Evolutionary conservation across 2,888 invertebrate genomes (phyloP), one percentile per base, ranked within the genome.

Genomic region (Chrysolina americana): DNA sequence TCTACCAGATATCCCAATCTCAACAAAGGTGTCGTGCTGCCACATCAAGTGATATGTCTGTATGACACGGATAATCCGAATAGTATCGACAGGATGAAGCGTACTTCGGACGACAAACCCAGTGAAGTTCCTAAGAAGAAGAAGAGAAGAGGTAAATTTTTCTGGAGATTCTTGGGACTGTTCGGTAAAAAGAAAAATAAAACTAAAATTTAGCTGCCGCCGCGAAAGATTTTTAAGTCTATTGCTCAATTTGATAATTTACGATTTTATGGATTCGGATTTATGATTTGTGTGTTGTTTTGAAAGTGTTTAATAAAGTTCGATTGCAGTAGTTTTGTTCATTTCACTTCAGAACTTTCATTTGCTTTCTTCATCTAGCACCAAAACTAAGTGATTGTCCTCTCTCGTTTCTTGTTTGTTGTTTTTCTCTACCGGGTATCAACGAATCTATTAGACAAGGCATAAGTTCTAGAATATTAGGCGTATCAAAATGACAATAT

Each of bases 1-100:
- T 92, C 93, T 69, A 95, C 96, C 4, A 92, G 98, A 84, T 96
- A 96, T 87, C 95, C 95, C 6, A 96, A 95, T 87, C 89, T 96
- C 70, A 96, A 96, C 88, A 90, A 92, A 28, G 90, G 91, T 41
- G 92, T 93, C 19, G 95, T 97, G 17, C 89, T 93, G 66, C 93
- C 95, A 10, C 92, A 93, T 84, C 95, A 96, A 87, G 94, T 95
- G 53, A 89, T 92, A 80, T 90, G 91, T 82, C 89, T 94, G 36
- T 92, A 92, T 82, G 94, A 95, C 81, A 92, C 94, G 0, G 95
- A 95, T 85, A 92, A 94, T 86, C 91, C 91, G 13, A 87, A 89
- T 23, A 89, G 90, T 78, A 88, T 93, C 68, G 93, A 91, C 78
- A 89, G 89, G 84, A 90, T 90, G 79, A 89, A 90, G 53, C 75